phyloP scores from a whole-genome alignment of 2,113 vertebrate species.

The Amphilophus citrinellus region DNA sequence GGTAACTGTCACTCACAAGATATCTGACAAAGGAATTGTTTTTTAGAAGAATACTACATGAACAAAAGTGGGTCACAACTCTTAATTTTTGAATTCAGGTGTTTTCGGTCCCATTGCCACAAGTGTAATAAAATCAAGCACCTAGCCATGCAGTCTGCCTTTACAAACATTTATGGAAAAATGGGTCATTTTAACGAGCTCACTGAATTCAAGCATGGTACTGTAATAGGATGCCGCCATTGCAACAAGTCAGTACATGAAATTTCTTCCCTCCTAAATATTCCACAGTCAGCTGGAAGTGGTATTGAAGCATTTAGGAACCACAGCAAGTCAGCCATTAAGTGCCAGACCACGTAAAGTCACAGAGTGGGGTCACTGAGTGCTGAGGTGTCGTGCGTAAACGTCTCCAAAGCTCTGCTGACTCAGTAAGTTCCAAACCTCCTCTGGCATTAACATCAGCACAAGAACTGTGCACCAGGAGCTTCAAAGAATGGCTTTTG shows the following conservation, averaged over 20 bases:
- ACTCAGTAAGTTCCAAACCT: background rate
- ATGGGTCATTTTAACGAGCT: background rate
- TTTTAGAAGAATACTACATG: background rate
- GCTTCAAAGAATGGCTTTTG: background rate
- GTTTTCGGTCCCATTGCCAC: background rate
- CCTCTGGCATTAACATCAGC: background rate
- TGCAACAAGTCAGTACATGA: background rate
- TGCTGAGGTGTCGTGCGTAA: background rate
- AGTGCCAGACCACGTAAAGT: background rate
- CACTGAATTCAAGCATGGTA: background rate
- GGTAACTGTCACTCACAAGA: background rate
- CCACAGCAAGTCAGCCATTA: background rate
- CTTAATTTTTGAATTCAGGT: background rate
- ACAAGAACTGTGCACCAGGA: background rate
- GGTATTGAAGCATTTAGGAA: background rate
- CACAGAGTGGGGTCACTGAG: background rate
- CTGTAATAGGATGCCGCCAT: background rate
- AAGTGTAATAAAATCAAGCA: background rate
- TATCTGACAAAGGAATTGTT: background rate
- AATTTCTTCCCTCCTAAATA: background rate
- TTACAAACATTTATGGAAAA: background rate
- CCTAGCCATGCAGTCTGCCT: background rate
- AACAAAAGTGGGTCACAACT: background rate
- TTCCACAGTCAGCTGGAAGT: background rate
- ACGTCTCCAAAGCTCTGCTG: background rate